Evolutionary conservation across 2,113 vertebrate genomes (phyloP).

Genomic region (Parus major): DNA sequence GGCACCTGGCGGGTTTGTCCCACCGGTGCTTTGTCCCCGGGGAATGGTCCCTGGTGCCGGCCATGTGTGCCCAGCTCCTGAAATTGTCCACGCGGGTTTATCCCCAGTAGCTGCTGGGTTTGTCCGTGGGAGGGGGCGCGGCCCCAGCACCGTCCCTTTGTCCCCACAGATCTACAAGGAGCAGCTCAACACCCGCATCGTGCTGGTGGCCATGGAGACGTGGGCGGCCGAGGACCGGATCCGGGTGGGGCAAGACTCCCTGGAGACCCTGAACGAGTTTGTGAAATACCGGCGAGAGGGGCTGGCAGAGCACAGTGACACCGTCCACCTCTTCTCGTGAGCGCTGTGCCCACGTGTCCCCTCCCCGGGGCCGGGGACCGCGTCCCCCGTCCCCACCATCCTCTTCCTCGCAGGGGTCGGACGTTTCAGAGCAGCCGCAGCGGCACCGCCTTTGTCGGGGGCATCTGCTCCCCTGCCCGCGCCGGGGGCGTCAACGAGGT

Average conservation of each 20-base stretch:
- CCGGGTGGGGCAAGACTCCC: constrained; percentile 81
- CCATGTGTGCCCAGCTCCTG: not conserved
- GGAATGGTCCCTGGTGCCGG: not conserved
- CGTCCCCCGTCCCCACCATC: not conserved
- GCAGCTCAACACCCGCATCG: constrained; percentile 94
- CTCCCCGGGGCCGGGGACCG: not conserved
- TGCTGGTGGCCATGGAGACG: constrained; percentile 96
- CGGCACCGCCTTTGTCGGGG: constrained; percentile 88
- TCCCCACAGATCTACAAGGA: constrained; percentile 88
- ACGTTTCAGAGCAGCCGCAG: constrained; percentile 92
- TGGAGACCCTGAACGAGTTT: constrained; percentile 86
- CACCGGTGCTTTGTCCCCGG: not conserved
- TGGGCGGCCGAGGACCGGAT: constrained; percentile 90
- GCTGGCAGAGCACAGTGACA: constrained; percentile 84
- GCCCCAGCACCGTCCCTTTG: not conserved
- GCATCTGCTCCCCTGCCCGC: constrained; percentile 83
- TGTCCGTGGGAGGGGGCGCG: too few species aligned
- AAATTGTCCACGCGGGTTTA: not conserved
- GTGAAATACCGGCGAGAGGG: constrained; percentile 88
- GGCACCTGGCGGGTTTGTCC: not conserved
- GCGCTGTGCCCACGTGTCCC: fast-evolving
- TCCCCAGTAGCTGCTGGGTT: not conserved
- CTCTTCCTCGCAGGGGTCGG: constrained; percentile 78
- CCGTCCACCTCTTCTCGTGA: constrained; percentile 93
- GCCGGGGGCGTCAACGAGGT: constrained; percentile 92